Conservation (phyloP, 1,140 invertebrate species). For the Pomacea maculata region DNA sequence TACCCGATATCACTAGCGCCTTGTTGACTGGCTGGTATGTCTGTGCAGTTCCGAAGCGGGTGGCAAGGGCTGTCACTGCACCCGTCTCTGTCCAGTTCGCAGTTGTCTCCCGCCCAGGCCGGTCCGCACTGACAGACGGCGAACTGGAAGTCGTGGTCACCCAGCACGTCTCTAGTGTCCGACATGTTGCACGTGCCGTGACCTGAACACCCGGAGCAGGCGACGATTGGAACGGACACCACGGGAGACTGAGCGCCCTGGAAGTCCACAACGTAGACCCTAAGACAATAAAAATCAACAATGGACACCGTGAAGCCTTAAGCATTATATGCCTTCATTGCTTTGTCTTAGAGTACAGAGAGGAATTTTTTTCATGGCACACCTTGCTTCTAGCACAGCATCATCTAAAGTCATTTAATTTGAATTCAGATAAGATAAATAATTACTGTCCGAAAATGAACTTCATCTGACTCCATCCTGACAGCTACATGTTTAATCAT, state of each 20-base stretch:
- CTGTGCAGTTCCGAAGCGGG: conserved; percentile 16
- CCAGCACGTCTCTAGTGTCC: neutral
- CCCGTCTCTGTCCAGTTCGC: conserved; percentile 26
- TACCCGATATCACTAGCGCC: conserved; percentile 1
- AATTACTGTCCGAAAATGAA: no score
- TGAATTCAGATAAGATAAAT: no score
- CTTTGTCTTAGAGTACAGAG: no score
- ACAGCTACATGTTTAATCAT: no score
- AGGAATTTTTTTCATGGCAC: no score
- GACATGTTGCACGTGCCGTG: conserved; percentile 29
- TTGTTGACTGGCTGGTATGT: conserved; percentile 19
- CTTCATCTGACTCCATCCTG: no score
- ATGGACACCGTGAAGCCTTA: no score
- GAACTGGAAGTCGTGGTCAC: conserved; percentile 1
- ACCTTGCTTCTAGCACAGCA: no score
- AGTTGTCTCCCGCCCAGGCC: conserved; percentile 21
- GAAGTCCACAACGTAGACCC: conserved; percentile 24
- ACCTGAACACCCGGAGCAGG: conserved; percentile 28
- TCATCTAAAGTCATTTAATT: no score
- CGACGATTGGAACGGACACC: conserved; percentile 11
- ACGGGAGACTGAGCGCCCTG: conserved; percentile 16
- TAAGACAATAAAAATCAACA: neutral
- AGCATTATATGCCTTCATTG: no score
- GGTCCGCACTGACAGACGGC: conserved; percentile 23
- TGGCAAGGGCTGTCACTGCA: conserved; percentile 27